Base-by-base conservation (phyloP, 2,113 vertebrate genomes). In the Phoxinus phoxinus region DNA sequence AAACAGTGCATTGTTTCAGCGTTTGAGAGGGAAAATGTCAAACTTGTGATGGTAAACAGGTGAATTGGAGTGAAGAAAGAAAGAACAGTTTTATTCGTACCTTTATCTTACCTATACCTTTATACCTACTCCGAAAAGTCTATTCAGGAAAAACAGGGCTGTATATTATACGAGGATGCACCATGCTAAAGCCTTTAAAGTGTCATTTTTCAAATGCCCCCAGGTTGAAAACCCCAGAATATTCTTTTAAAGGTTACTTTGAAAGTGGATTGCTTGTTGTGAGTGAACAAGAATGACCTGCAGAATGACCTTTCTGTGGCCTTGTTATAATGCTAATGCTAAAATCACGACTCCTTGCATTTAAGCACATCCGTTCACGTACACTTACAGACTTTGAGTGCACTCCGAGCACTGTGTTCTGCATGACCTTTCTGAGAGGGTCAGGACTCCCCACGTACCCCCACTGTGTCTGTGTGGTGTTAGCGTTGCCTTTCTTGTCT, bases 391-490 rank as follows among this genome's bases (percentile, higher is more conserved):
- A 75, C 27, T 86, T 12, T 85, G 37, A 37, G 44, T 83, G 84
- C 85, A 89, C 91, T 90, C 92, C 88, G 91, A 91, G 86, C 89
- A 41, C 58, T 72, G 61, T 86, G 85, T 53, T 41, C 81, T 89
- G 81, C 85, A 44, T 61, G 86, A 35, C 84, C 84, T 75, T 74
- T 83, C 87, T 48, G 84, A 88, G 73, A 78, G 69, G 76, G 71
- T 85, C 88, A 67, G 41, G 46, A 81, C 44, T 19, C 48, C 53
- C 27, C 48, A 51, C 37, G n/a, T 85, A n/a, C 69, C 32, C 48
- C 32, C 85, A 86, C 90, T 91, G 87, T 91, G 89, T 93, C 88
- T 93, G 91, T 90, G 87, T 91, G 93, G 90, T 93, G 92, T 94
- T 94, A 94, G 94, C n/a, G 81, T 83, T 88, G 85, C 85, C 85